Percentiles rank a stretch among this genome's conserved stretches.
Conservation (phyloP, 2,888 invertebrate species). For the Andricus curvator region DNA sequence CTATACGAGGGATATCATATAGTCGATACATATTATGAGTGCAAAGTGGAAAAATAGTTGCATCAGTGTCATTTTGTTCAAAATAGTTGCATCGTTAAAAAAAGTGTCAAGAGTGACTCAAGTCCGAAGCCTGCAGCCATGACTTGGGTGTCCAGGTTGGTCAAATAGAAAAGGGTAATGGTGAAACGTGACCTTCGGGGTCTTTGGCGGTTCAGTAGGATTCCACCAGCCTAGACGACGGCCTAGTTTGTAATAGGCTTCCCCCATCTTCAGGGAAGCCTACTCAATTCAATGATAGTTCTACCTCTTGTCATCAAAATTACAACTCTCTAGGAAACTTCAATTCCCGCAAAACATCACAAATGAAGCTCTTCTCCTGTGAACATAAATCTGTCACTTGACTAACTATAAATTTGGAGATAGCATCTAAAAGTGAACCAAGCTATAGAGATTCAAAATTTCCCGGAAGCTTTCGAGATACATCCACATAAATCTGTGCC, state of each 20-base stretch:
- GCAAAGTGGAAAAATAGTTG: too few relatives aligned
- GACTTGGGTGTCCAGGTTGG: background rate
- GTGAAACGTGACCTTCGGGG: constrained; percentile 47
- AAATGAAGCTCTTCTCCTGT: background rate
- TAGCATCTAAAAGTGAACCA: background rate
- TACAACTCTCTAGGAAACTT: constrained; percentile 24
- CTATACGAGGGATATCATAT: too few relatives aligned
- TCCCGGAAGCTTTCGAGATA: constrained; percentile 5
- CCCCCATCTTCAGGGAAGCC: constrained; percentile 66
- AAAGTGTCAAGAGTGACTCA: too few relatives aligned
- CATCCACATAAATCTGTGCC: constrained; percentile 36
- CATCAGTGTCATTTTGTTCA: too few relatives aligned
- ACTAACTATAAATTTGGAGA: background rate
- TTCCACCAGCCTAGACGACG: constrained; percentile 61
- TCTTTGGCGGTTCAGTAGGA: constrained; percentile 57
- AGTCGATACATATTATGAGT: too few relatives aligned
- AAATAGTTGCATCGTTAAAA: too few relatives aligned
- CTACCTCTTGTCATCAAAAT: constrained; percentile 54
- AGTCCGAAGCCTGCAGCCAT: background rate
- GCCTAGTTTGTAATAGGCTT: constrained; percentile 72
- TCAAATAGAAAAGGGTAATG: background rate
- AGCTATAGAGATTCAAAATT: too few relatives aligned
- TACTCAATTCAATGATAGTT: constrained; percentile 62
- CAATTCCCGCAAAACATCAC: background rate
- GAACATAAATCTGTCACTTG: background rate